phyloP scores from a whole-genome alignment of 2,113 vertebrate species.

The Perca schrenkii region DNA sequence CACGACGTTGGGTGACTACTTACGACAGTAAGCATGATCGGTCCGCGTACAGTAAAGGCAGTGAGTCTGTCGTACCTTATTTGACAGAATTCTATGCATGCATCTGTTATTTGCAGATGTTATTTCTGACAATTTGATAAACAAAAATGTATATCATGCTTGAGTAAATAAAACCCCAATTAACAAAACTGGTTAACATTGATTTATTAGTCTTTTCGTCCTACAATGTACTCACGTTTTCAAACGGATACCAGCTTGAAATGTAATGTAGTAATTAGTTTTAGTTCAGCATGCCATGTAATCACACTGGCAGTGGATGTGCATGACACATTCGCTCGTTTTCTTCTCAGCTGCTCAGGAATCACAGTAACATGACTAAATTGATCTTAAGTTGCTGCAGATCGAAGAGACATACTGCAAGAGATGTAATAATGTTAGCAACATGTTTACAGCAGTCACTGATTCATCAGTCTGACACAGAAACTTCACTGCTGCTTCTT shows the following conservation, averaged over 20 bases:
- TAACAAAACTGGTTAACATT: no score
- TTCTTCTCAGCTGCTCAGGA: slow-evolving; percentile 9
- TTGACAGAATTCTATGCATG: no score
- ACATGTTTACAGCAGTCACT: not conserved
- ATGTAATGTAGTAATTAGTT: not conserved
- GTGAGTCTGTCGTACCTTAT: no score
- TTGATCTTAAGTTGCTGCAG: not conserved
- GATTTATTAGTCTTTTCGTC: not conserved
- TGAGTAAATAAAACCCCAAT: no score
- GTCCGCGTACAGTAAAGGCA: no score
- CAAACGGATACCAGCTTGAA: not conserved
- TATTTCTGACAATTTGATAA: no score
- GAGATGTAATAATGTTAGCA: not conserved
- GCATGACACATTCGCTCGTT: slow-evolving; percentile 13
- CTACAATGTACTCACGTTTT: not conserved
- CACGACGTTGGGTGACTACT: no score
- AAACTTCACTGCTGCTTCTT: not conserved
- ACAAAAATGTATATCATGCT: no score
- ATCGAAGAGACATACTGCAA: not conserved
- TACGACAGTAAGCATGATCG: no score
- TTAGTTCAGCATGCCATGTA: not conserved
- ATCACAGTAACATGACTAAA: not conserved
- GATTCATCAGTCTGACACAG: not conserved
- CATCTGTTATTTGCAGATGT: no score
- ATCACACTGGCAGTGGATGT: not conserved